These are phyloP conservation scores for Pyrochroa serraticornis DNA, from an alignment of 2,888 invertebrate species.

Conservation along the genomic window DNA sequence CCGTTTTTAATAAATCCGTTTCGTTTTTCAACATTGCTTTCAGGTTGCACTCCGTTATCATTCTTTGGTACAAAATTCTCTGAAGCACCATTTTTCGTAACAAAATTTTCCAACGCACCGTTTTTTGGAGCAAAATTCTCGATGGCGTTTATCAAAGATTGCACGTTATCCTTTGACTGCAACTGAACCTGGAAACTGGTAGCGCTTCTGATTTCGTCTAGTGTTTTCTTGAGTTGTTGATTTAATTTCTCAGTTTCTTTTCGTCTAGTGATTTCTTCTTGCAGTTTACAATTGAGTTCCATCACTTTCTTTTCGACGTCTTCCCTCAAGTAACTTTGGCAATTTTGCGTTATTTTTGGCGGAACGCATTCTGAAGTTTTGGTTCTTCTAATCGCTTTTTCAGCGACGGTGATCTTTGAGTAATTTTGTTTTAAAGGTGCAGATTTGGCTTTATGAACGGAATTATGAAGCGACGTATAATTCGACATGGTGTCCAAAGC, in stretches of 20 bases:
- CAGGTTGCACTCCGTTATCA: not conserved
- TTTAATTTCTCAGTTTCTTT: conserved; percentile 68
- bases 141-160: conserved; percentile 17
- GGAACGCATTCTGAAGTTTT: conserved; percentile 36
- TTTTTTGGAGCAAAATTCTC: not conserved
- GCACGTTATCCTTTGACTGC: conserved; percentile 16
- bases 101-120: not conserved
- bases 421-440: conserved; percentile 41
- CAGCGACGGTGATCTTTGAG: conserved; percentile 28
- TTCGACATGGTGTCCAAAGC: conserved; percentile 38
- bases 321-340: not conserved
- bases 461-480: conserved; percentile 28
- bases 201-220: conserved; percentile 60
- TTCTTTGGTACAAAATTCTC: too few species aligned
- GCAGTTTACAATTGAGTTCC: conserved; percentile 64
- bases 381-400: conserved; percentile 36
- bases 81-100: too few species aligned
- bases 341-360: not conserved
- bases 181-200: conserved; percentile 26
- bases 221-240: conserved; percentile 65
- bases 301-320: conserved; percentile 38
- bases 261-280: conserved; percentile 67
- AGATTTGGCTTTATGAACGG: conserved; percentile 46
- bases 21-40: conserved; percentile 1
- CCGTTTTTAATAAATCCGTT: conserved; percentile 9